These are phyloP conservation scores for Sweltsa coloradensis DNA, from an alignment of 1,140 invertebrate genomes.

Conservation along the genomic window DNA sequence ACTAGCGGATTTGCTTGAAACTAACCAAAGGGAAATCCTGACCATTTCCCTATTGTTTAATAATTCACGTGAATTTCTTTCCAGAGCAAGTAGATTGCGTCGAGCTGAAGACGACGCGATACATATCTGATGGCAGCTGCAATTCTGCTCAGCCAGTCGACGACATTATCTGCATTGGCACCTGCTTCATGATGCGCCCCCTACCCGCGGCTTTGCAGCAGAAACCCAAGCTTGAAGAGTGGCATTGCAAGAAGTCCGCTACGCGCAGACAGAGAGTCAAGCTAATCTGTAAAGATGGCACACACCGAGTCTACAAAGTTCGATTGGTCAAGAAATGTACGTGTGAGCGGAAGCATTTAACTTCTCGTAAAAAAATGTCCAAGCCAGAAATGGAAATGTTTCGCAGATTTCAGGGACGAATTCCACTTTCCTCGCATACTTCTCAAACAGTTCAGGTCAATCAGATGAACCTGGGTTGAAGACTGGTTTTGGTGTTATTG, in stretches of 20 bases:
- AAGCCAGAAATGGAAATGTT: not conserved
- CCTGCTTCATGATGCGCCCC: conserved; percentile 13
- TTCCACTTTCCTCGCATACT: not conserved
- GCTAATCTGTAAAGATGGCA: conserved; percentile 10
- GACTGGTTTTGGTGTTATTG: not conserved
- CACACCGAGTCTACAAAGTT: conserved; percentile 7
- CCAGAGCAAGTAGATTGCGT: conserved; percentile 3
- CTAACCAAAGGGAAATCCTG: too few relatives aligned
- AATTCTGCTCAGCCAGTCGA: conserved; percentile 13
- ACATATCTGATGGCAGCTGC: conserved; percentile 17
- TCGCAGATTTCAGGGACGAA: not conserved
- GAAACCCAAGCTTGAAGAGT: not conserved
- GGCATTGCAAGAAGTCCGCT: conserved; percentile 5
- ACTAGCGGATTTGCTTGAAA: too few relatives aligned
- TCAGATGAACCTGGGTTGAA: not conserved
- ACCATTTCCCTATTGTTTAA: too few relatives aligned
- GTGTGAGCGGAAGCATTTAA: too few relatives aligned
- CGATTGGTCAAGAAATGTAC: conserved; percentile 10
- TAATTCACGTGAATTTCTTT: too few relatives aligned
- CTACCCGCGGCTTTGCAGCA: not conserved
- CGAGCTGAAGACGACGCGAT: conserved; percentile 12
- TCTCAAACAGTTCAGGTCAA: not conserved
- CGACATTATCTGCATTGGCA: conserved; percentile 17
- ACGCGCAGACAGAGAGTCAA: conserved; percentile 1
- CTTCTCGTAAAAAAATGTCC: not conserved